phyloP scores from a whole-genome alignment of 2,797 vertebrate genomes.

The Acanthurus tractus region DNA sequence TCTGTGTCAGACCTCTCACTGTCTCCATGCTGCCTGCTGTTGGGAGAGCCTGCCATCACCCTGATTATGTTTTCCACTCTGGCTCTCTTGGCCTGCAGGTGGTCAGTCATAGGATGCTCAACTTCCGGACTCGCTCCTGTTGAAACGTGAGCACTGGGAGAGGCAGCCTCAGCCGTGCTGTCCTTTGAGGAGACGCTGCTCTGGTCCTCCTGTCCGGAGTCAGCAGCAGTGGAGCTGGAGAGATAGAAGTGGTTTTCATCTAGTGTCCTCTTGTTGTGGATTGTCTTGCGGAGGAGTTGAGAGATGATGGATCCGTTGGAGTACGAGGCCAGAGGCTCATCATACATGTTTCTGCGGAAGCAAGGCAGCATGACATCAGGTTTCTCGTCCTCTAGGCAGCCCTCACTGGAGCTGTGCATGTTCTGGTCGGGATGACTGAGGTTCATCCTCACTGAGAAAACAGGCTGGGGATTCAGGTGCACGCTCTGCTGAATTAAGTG shows the following conservation, averaged over 20 bases:
- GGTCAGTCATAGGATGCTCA: conserved; percentile 84
- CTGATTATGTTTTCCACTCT: conserved; percentile 94
- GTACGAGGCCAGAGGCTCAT: conserved; percentile 80
- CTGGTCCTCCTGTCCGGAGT: conserved; percentile 80
- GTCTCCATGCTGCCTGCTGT: conserved; percentile 70
- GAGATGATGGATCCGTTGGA: conserved; percentile 85
- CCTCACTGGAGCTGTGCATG: conserved; percentile 75
- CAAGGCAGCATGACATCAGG: conserved; percentile 79
- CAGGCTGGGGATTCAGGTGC: conserved; percentile 18
- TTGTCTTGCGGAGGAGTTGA: conserved; percentile 85
- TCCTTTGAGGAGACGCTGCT: conserved; percentile 80
- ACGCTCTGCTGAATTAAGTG: conserved; percentile 20
- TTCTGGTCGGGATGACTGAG: conserved; percentile 83
- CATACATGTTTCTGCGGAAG: conserved; percentile 83
- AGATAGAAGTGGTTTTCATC: conserved; percentile 83
- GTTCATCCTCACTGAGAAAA: conserved; percentile 79
- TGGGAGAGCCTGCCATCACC: conserved; percentile 90
- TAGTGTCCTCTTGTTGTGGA: conserved; percentile 79
- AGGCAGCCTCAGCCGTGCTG: conserved; percentile 70
- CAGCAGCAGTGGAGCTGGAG: conserved; percentile 70
- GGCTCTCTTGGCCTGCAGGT: conserved; percentile 91
- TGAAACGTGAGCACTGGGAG: conserved; percentile 68
- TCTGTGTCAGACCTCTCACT: conserved; percentile 69
- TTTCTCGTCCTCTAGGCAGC: conserved; percentile 81
- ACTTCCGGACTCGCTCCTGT: conserved; percentile 70